Base-by-base conservation (phyloP, 2,113 vertebrate species). In the Geococcyx californianus region DNA sequence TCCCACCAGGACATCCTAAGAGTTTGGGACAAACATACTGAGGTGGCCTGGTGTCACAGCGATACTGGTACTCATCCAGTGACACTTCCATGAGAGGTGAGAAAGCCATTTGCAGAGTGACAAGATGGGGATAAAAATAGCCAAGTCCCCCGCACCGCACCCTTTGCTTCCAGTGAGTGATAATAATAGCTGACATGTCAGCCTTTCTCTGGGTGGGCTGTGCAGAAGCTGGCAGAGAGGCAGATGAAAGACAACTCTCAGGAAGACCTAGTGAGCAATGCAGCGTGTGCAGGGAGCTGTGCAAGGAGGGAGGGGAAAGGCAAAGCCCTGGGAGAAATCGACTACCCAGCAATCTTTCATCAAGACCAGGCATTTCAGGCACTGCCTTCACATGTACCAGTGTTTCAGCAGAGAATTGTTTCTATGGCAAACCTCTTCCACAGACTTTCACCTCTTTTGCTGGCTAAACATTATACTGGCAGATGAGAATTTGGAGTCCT, bases 51-150 rank as follows among this genome's bases (percentile, higher is more conserved):
- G 15, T 89, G 64, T 92, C 85, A 78, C 63, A 64, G 38, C 0
- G 1, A 31, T 31, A 24, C 81, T 89, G 75, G 56, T 87, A 47
- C 38, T 78, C 58, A 79, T 93, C 56, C 58, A 64, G 0, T 36
- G 42, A 87, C 87, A 83, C 79, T 89, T 93, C 10, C 18, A 62
- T 3, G 20, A 90, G 40, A 93, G 51, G 51, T 87, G 76, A 90
- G 79, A 87, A 95, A 87, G 69, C 87, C 59, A 49, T 73, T 84
- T 92, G 42, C 62, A 87, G 68, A 49, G 29, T 0, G 7, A 93
- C 29, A 85, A 87, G 47, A 38, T 86, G 26, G 56, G 56, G 26
- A 17, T 93, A 94, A 74, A 95, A 90, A 95, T 90, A 96, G 80
- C 42, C 62, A 89, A 80, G 67, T 51, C 11, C 28, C 31, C n/a